Conservation (phyloP, 2,888 invertebrate species). For the Marronus borbonicus region DNA sequence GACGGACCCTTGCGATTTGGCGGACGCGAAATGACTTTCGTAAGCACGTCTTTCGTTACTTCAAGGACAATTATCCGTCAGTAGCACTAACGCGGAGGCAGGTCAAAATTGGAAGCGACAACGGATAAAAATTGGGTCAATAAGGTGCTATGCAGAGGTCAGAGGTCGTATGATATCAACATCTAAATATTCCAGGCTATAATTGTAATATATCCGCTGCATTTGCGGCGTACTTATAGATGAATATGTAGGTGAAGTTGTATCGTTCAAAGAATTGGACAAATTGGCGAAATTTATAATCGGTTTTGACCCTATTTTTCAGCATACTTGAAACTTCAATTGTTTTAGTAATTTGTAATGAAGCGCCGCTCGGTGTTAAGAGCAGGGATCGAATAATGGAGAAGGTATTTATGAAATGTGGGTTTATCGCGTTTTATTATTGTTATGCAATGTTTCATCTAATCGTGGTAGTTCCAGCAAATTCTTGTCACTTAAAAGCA, state of each 20-base stretch:
- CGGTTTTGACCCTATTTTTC: neutral
- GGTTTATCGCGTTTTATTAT: too few relatives aligned
- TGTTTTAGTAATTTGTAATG: too few relatives aligned
- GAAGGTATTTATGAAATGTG: too few relatives aligned
- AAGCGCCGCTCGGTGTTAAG: too few relatives aligned
- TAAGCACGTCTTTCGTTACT: neutral
- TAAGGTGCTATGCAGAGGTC: constrained; percentile 8
- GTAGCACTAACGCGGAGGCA: neutral
- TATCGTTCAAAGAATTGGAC: neutral
- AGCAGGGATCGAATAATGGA: too few relatives aligned
- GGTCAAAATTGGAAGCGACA: neutral
- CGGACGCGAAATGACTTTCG: neutral
- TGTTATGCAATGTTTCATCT: too few relatives aligned
- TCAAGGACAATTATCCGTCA: constrained; percentile 6
- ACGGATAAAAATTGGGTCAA: neutral
- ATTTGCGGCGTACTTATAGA: neutral
- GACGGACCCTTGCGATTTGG: neutral
- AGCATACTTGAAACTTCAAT: too few relatives aligned
- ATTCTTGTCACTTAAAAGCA: too few relatives aligned
- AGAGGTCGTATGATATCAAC: constrained; percentile 3
- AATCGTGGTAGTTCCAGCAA: too few relatives aligned
- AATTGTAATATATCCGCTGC: neutral
- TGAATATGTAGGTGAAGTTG: neutral
- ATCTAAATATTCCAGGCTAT: neutral
- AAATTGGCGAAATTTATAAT: neutral